Base-by-base conservation (phyloP, 2,113 vertebrate species). In the Hyperopisus bebe region DNA sequence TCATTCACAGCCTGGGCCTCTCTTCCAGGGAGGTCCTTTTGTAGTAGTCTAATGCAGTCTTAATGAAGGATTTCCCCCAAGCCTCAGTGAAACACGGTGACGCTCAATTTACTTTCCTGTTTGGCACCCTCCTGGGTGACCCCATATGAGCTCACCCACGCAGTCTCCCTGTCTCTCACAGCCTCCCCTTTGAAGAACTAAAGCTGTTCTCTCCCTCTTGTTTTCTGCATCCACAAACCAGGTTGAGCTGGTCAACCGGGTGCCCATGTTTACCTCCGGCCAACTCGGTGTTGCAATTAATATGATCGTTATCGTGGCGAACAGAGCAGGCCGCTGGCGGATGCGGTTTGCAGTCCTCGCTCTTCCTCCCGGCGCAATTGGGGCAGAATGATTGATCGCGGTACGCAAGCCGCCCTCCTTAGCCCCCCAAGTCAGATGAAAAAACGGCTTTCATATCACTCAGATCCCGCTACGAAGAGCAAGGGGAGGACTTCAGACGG, bases 81-180 rank as follows among this genome's bases (percentile, higher is more conserved):
- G 94, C 95, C 95, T 96, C 96, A 95, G 96, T 96, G 94, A 93
- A 94, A 94, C 95, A 95, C 94, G 92, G 93, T 96, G 95, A 94
- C 95, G 95, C 95, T 95, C 95, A 95, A 96, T 96, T 96, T 96
- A 95, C 94, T 93, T 92, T 90, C 89, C 90, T 89, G 84, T 92
- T 90, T 92, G 48, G 88, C 47, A 51, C 27, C 85, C n/a, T 31
- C 85, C 15, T 39, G 48, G 48, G 48, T 53, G 48, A 51, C 50
- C 50, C 85, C 31, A 19, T 21, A 27, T 87, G 35, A 35, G 50
- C 27, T 27, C 50, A 5, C 83, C 83, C 83, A 47, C 47, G 17
- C 50, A 3, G 53, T 5, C 47, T 19, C 31, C 11, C 24, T 17
- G 6, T 31, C 47, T 86, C 35, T 47, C 48, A 19, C n/a, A 53